Percentiles rank a stretch among this genome's conserved stretches.
Conservation (phyloP, 2,888 invertebrate species). For the Trilocha varians region DNA sequence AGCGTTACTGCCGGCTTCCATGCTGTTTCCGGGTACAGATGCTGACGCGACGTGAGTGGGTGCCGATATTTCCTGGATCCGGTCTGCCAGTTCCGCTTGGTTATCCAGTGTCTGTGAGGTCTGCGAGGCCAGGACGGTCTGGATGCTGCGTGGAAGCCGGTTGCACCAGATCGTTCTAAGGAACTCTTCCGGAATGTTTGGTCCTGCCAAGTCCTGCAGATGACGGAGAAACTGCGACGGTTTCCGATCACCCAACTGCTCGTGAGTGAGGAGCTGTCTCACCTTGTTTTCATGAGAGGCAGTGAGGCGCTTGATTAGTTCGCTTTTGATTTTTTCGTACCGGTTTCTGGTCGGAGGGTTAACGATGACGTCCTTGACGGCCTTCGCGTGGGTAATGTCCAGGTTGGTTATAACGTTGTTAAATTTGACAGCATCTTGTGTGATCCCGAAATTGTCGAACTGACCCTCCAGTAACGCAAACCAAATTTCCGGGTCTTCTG, state of each 20-base stretch:
- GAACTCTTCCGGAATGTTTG: background rate
- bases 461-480: slow-evolving; percentile 5
- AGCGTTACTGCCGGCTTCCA: too few species aligned
- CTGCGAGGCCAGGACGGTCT: slow-evolving; percentile 11
- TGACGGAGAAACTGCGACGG: slow-evolving; percentile 10
- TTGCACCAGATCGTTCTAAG: slow-evolving; percentile 6
- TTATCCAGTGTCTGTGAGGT: slow-evolving; percentile 3
- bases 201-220: slow-evolving; percentile 11
- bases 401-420: background rate
- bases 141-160: slow-evolving; percentile 1
- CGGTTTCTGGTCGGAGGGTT: background rate
- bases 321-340: background rate
- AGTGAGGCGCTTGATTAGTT: background rate
- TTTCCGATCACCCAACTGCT: too few species aligned
- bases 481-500: slow-evolving; percentile 6
- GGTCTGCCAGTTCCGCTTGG: slow-evolving; percentile 11
- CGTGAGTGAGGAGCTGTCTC: too few species aligned
- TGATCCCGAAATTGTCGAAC: background rate
- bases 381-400: slow-evolving; percentile 1
- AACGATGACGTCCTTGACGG: background rate
- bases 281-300: background rate
- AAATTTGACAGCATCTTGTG: background rate
- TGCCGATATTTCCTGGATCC: slow-evolving; percentile 8
- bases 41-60: slow-evolving; percentile 1
- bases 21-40: background rate